Percentiles rank a stretch among this genome's conserved stretches.
Conservation (phyloP, 2,888 invertebrate genomes). For the Ferrisia virgata region DNA sequence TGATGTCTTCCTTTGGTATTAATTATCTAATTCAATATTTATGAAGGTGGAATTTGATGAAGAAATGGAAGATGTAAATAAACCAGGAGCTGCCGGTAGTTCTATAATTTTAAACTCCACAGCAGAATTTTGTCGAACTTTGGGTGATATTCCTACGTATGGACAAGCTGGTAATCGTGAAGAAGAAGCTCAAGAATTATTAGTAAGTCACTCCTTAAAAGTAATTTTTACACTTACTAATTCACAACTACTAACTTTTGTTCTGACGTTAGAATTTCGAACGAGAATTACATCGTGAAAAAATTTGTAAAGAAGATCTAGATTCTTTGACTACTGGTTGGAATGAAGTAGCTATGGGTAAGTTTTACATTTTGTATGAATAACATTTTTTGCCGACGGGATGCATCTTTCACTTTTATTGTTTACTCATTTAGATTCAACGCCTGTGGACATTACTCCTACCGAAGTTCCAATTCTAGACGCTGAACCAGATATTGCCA, state of each 20-base stretch:
- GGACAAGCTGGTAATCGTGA: slow-evolving; percentile 87
- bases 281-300: slow-evolving; percentile 55
- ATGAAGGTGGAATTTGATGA: neutral
- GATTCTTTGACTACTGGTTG: slow-evolving; percentile 65
- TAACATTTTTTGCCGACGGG: neutral
- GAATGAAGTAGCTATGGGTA: slow-evolving; percentile 74
- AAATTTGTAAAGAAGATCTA: slow-evolving; percentile 57
- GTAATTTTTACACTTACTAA: too few species aligned
- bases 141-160: slow-evolving; percentile 93
- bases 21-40: neutral
- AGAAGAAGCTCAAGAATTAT: slow-evolving; percentile 68
- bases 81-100: slow-evolving; percentile 52
- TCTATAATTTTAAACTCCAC: slow-evolving; percentile 86
- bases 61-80: neutral
- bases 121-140: slow-evolving; percentile 92
- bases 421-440: slow-evolving; percentile 53
- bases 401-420: neutral
- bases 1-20: neutral
- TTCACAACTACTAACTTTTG: neutral
- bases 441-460: slow-evolving; percentile 56
- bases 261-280: slow-evolving; percentile 56
- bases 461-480: slow-evolving; percentile 71
- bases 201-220: slow-evolving; percentile 54
- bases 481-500: slow-evolving; percentile 86
- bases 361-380: slow-evolving; percentile 6